Evolutionary conservation across 2,888 invertebrate genomes (phyloP).

Genomic region (Ochropleura plecta): DNA sequence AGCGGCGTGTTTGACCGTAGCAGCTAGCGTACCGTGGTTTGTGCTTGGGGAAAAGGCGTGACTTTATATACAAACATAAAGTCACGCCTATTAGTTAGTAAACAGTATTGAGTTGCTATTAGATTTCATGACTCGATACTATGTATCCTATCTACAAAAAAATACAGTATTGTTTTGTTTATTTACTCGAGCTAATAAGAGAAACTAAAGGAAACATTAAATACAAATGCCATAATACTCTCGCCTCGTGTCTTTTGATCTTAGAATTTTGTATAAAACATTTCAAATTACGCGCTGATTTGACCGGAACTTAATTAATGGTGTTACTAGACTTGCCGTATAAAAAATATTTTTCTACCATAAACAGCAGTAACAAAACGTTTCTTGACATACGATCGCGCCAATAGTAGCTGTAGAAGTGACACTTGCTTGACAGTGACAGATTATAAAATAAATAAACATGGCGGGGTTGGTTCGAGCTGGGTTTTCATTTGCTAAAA

Average conservation of each 20-base stretch:
- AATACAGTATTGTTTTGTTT: too few species aligned
- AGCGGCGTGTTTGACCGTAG: too few species aligned
- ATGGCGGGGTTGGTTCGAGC: slow-evolving; percentile 80
- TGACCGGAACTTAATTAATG: slow-evolving; percentile 7
- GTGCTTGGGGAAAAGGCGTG: too few species aligned
- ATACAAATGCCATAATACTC: not conserved
- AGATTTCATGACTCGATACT: too few species aligned
- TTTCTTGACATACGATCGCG: slow-evolving; percentile 9
- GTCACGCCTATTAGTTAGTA: too few species aligned
- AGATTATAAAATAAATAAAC: slow-evolving; percentile 60
- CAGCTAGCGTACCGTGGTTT: too few species aligned
- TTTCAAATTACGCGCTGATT: slow-evolving; percentile 34
- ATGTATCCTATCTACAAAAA: too few species aligned
- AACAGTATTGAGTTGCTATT: too few species aligned
- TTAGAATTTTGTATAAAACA: not conserved
- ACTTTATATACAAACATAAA: too few species aligned
- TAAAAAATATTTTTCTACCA: slow-evolving; percentile 43
- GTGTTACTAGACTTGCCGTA: slow-evolving; percentile 4
- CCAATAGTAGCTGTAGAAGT: not conserved
- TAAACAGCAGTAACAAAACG: slow-evolving; percentile 53
- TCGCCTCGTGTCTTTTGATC: not conserved
- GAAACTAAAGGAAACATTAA: not conserved
- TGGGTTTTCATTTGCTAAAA: slow-evolving; percentile 77
- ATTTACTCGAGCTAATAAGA: not conserved
- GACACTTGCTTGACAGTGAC: slow-evolving; percentile 3